Evolutionary conservation across 2,888 invertebrate genomes (phyloP).

Genomic region (Andrena hattorfiana): DNA sequence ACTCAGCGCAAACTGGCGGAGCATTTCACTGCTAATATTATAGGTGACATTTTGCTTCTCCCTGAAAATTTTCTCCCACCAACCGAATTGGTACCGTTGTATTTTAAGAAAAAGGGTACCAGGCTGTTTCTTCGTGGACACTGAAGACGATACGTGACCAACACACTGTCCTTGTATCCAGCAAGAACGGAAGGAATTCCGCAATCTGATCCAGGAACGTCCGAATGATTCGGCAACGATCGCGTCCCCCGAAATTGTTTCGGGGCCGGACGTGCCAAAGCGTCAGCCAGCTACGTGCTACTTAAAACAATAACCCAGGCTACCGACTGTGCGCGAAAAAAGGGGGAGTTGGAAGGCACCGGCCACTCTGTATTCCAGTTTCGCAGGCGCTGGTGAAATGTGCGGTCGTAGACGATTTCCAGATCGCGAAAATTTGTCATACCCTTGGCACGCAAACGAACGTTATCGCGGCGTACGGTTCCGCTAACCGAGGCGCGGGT

Average conservation of each 20-base stretch:
- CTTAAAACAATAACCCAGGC: conserved; percentile 46
- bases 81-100: too few relatives aligned
- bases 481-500: background rate
- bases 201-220: conserved; percentile 21
- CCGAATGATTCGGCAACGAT: conserved; percentile 9
- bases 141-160: too few relatives aligned
- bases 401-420: conserved; percentile 43
- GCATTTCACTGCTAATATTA: background rate
- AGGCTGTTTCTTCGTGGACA: too few relatives aligned
- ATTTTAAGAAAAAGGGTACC: too few relatives aligned
- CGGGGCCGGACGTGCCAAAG: conserved; percentile 19
- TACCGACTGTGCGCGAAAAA: conserved; percentile 1
- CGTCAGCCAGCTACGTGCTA: conserved; percentile 43
- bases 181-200: background rate
- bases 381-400: background rate
- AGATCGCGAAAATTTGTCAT: conserved; percentile 55
- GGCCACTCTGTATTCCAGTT: conserved; percentile 23
- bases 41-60: too few relatives aligned
- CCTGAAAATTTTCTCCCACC: too few relatives aligned
- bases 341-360: background rate
- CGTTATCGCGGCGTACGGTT: background rate
- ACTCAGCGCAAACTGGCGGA: background rate
- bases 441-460: conserved; percentile 25
- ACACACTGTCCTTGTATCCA: background rate
- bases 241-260: conserved; percentile 31